Evolutionary conservation across 2,888 invertebrate genomes (phyloP), one percentile per base, ranked within the genome.

Genomic region (Atethmia centrago): DNA sequence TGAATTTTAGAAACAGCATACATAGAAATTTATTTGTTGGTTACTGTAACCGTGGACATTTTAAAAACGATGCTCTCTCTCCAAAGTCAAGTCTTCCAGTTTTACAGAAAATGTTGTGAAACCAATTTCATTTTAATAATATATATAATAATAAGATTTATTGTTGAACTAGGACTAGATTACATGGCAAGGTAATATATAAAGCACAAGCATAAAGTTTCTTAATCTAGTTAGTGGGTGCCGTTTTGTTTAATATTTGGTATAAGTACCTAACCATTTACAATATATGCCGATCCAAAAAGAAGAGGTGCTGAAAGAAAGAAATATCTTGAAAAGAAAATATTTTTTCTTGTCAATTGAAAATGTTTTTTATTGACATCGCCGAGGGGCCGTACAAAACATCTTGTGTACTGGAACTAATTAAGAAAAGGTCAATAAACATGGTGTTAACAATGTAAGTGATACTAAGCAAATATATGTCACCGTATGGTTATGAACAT

Each of bases 331-430:
- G n/a, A 25, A 19, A 63, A 36, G 3, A 51, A 19, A 42, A 49
- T 16, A 0, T 12, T 28, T 42, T 16, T 19, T 19, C n/a, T 28
- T 49, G 16, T 2, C 7, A 12, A 28, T 66, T 55, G 5, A 28
- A 40, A 16, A 42, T 28, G 42, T 14, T 25, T n/a, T 36, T 64
- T 31, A 19, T 25, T 21, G 12, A 45, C 2, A 25, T 36, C 16
- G 45, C 7, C 9, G 25, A 10, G 21, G 2, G 9, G 16, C 9
- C 31, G 2, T 40, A 55, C 14, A 16, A 8, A 45, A 40, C 5
- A 40, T 67, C 8, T 28, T 55, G 16, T 73, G 31, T 25, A 40
- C 28, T 72, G n/a, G 28, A 45, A 51, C 19, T 45, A 36, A 74
- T 71, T 45, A 31, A 28, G 49, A 51, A 70, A 36, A 71, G 19